Evolutionary conservation across 2,888 invertebrate genomes (phyloP).

Genomic region (Thymelicus acteon): DNA sequence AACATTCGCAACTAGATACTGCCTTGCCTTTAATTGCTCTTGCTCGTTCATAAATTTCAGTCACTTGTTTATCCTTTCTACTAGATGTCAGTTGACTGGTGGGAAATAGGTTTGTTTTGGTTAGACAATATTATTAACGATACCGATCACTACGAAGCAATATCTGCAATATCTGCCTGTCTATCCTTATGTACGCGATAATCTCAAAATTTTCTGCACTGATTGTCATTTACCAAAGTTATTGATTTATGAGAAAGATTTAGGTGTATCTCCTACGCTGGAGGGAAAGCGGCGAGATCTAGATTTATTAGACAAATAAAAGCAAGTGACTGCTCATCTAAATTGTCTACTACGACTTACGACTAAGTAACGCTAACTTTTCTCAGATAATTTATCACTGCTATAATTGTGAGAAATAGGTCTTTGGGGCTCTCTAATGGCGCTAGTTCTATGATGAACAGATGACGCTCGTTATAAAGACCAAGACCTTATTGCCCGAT

Average conservation of each 20-base stretch:
- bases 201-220: no score
- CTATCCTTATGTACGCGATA: no score
- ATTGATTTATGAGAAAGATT: no score
- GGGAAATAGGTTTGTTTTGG: neutral
- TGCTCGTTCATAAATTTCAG: constrained; percentile 14
- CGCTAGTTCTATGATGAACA: neutral
- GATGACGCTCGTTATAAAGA: neutral
- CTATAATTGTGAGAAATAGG: constrained; percentile 22
- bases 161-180: no score
- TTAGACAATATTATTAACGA: neutral
- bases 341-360: no score
- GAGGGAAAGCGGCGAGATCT: no score
- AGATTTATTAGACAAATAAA: no score
- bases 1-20: constrained; percentile 22
- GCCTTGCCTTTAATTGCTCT: constrained; percentile 30
- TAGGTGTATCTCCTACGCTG: no score
- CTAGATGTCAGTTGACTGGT: neutral
- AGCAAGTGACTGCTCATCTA: no score
- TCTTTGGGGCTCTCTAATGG: constrained; percentile 12
- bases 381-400: constrained; percentile 1
- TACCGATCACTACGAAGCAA: no score
- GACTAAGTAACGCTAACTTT: neutral
- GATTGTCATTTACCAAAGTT: no score
- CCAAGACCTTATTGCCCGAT: neutral
- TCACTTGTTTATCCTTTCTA: constrained; percentile 18